Evolutionary conservation across 2,113 vertebrate genomes (phyloP).

Genomic region (Sceloporus tristichus): DNA sequence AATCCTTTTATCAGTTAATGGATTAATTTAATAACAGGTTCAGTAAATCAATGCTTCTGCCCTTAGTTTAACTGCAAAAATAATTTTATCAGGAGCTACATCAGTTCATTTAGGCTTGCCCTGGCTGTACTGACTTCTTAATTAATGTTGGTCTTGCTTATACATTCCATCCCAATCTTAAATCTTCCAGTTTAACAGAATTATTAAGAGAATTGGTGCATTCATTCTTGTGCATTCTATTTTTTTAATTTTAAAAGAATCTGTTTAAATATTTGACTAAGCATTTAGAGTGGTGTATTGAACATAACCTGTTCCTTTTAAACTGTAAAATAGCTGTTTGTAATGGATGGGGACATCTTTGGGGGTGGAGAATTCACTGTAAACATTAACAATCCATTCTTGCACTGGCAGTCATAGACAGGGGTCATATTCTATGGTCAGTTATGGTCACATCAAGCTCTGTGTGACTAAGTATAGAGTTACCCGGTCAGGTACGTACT

Average conservation of each 20-base stretch:
- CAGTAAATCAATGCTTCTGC: neutral
- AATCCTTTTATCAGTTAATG: neutral
- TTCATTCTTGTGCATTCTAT: neutral
- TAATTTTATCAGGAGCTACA: neutral
- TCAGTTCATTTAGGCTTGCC: neutral
- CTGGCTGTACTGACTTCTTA: neutral
- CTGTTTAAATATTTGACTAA: neutral
- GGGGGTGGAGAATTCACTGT: neutral
- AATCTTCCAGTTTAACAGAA: neutral
- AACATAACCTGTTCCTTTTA: neutral
- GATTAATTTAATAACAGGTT: neutral
- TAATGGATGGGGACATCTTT: neutral
- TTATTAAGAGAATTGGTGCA: neutral
- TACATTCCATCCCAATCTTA: neutral
- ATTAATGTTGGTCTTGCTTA: neutral
- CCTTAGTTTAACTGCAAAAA: neutral
- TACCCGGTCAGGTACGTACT: neutral
- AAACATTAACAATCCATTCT: neutral
- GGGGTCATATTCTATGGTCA: too few relatives aligned
- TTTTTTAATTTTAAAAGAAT: neutral
- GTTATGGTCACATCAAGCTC: neutral
- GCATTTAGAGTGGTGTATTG: neutral
- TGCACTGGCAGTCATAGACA: neutral
- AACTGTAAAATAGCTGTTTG: neutral
- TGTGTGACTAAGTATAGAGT: neutral